Percentiles rank a stretch among this genome's conserved stretches.
phyloP scores from a whole-genome alignment of 1,140 invertebrate species.

The Hirudo medicinalis region DNA sequence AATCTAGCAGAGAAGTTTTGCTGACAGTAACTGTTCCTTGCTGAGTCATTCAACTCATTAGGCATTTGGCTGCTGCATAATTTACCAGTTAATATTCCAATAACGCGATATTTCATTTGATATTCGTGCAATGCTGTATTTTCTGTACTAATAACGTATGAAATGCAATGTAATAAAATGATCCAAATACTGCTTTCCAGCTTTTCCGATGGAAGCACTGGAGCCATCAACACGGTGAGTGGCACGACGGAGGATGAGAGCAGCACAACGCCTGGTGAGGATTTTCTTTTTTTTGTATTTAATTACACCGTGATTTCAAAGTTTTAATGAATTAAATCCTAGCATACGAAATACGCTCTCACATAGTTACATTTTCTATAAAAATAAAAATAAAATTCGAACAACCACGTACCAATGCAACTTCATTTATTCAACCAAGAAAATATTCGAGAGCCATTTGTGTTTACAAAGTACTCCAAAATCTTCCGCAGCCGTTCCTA shows the following conservation, averaged over 20 bases:
- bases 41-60: neutral
- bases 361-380: no score
- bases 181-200: neutral
- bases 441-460: no score
- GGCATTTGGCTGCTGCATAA: neutral
- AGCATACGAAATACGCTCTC: no score
- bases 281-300: conserved; percentile 1
- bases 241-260: conserved; percentile 28
- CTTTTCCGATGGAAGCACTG: neutral
- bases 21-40: no score
- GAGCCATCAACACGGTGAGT: conserved; percentile 7
- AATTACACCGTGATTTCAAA: neutral
- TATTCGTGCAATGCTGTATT: no score
- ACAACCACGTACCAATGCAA: no score
- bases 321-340: neutral
- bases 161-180: neutral
- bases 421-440: no score
- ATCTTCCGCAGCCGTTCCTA: neutral
- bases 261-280: neutral
- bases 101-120: no score
- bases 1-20: no score
- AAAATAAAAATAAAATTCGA: no score
- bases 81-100: neutral
- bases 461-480: neutral
- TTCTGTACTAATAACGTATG: no score